Evolutionary conservation across 64 coral and sea anemone genomes (phyloP).

Genomic region (Pocillopora verrucosa): DNA sequence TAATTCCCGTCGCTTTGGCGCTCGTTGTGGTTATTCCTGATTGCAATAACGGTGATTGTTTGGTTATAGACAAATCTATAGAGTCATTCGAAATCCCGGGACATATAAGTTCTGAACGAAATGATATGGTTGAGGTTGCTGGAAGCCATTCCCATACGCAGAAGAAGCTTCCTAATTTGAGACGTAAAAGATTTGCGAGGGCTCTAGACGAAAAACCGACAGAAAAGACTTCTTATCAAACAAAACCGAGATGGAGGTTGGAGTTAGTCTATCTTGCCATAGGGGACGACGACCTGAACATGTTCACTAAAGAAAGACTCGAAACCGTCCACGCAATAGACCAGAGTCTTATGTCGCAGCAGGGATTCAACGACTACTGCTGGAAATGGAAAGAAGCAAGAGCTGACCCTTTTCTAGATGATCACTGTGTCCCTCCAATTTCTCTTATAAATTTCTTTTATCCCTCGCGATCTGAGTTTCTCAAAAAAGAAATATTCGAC

Average conservation of each 20-base stretch:
- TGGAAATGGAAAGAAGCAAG: constrained; percentile 47
- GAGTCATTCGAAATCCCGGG: constrained; percentile 81
- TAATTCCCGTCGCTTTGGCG: constrained; percentile 38
- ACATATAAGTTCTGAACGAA: constrained; percentile 52
- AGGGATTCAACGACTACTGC: constrained; percentile 74
- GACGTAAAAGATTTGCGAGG: constrained; percentile 1
- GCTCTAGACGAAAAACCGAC: constrained; percentile 27
- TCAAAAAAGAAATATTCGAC: constrained; percentile 18
- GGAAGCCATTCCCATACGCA: constrained; percentile 26
- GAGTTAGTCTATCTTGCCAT: constrained; percentile 88
- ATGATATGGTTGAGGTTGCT: constrained; percentile 54
- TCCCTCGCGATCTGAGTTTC: constrained; percentile 31
- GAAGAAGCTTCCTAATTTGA: neutral
- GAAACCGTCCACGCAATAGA: constrained; percentile 73
- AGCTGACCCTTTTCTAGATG: constrained; percentile 58
- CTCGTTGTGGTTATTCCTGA: neutral
- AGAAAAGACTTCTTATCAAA: constrained; percentile 38
- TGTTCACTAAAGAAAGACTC: constrained; percentile 88
- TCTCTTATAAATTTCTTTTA: constrained; percentile 92
- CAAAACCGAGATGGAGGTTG: constrained; percentile 26
- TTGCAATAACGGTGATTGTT: neutral
- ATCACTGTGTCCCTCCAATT: constrained; percentile 78
- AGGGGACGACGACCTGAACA: constrained; percentile 62
- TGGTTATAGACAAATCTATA: constrained; percentile 72
- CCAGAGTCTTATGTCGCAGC: constrained; percentile 68